A percentile compares a stretch with the other conserved stretches of the same genome.
Evolutionary conservation across 2,797 vertebrate genomes (phyloP).

Genomic region (Danio kyathit): DNA sequence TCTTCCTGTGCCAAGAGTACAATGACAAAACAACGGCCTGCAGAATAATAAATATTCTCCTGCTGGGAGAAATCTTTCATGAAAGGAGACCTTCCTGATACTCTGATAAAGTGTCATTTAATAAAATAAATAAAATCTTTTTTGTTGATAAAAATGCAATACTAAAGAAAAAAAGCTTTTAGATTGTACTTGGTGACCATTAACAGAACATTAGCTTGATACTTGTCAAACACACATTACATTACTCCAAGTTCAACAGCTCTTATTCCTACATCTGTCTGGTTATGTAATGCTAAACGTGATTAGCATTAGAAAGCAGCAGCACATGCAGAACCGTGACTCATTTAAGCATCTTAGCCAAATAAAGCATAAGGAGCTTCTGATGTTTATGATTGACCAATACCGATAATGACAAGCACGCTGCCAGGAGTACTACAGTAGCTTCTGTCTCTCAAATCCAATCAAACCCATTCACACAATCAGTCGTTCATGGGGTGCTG

Average conservation of each 20-base stretch:
- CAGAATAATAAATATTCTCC: conserved; percentile 51
- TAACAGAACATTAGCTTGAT: neutral
- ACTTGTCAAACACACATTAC: neutral
- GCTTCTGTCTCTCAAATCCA: neutral
- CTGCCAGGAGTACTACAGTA: neutral
- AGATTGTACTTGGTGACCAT: neutral
- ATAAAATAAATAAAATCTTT: neutral
- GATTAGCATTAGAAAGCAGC: conserved; percentile 34
- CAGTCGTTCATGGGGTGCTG: neutral
- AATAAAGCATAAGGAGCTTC: conserved; percentile 38
- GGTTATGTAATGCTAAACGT: conserved; percentile 43
- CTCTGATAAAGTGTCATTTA: neutral
- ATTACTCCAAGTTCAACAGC: neutral
- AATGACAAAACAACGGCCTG: conserved; percentile 29
- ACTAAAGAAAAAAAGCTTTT: neutral
- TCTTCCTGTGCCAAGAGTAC: conserved; percentile 48
- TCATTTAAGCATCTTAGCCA: conserved; percentile 44
- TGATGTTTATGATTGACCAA: conserved; percentile 36
- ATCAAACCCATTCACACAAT: neutral
- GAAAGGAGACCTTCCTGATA: neutral
- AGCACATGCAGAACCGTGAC: conserved; percentile 38
- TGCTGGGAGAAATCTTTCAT: neutral
- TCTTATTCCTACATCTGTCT: conserved; percentile 31
- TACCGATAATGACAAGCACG: conserved; percentile 10
- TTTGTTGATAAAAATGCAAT: neutral